phyloP scores from a whole-genome alignment of 23 tunicate genomes.

The Trididemnum clinides region DNA sequence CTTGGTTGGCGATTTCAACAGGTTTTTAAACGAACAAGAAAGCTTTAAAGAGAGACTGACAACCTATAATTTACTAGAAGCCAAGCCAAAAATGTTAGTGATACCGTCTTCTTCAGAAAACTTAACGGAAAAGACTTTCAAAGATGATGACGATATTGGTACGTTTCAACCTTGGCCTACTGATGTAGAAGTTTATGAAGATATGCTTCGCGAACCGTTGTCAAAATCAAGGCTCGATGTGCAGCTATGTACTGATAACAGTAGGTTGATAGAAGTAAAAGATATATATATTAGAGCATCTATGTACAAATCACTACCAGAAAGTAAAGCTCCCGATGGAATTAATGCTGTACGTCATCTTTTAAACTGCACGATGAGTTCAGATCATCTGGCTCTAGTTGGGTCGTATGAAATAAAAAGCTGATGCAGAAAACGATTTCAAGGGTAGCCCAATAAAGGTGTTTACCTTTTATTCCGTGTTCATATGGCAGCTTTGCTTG shows the following conservation, averaged over 20 bases:
- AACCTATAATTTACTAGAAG: slow-evolving; percentile 20
- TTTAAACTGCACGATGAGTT: slow-evolving; percentile 41
- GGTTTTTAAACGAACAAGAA: slow-evolving; percentile 45
- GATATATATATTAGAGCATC: slow-evolving; percentile 22
- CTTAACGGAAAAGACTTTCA: not conserved
- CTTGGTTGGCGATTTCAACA: slow-evolving; percentile 55
- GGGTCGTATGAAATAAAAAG: slow-evolving; percentile 18
- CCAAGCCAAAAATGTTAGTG: not conserved
- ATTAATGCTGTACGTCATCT: slow-evolving; percentile 25
- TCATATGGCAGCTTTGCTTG: too few relatives aligned
- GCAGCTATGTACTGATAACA: slow-evolving; percentile 24
- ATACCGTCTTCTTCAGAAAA: not conserved
- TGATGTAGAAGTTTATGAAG: slow-evolving; percentile 24
- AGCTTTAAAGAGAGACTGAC: slow-evolving; percentile 15
- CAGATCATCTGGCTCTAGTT: slow-evolving; percentile 54
- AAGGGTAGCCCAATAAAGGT: too few relatives aligned
- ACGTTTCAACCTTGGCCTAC: slow-evolving; percentile 64
- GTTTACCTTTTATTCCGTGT: too few relatives aligned
- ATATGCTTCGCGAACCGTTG: slow-evolving; percentile 4
- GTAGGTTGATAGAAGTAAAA: not conserved
- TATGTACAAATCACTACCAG: not conserved
- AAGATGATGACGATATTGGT: slow-evolving; percentile 34
- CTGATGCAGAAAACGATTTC: not conserved
- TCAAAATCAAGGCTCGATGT: slow-evolving; percentile 40
- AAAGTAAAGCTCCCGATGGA: not conserved